A percentile compares a stretch with the other conserved stretches of the same genome.
phyloP scores from a whole-genome alignment of 1,140 invertebrate species.

The Macrotrachela quadricornifera region DNA sequence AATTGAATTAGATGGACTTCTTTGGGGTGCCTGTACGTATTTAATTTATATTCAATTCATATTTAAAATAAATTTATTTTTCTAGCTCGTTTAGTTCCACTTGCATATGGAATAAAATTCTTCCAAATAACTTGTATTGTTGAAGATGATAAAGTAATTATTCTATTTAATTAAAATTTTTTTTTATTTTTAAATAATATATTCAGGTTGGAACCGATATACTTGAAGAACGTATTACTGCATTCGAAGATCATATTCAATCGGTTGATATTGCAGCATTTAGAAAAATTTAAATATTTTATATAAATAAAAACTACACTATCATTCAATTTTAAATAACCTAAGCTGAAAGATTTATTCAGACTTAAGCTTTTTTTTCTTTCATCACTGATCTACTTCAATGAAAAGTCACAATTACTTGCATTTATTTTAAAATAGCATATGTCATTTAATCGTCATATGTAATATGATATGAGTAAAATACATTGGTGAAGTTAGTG shows the following conservation, averaged over 20 bases:
- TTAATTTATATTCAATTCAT: neutral
- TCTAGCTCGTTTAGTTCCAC: constrained; percentile 59
- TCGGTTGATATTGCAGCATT: neutral
- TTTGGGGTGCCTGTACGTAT: constrained; percentile 46
- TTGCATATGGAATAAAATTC: constrained; percentile 83
- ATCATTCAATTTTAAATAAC: too few relatives aligned
- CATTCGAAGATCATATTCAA: constrained; percentile 47
- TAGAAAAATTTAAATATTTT: neutral
- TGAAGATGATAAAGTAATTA: constrained; percentile 50
- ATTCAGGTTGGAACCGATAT: constrained; percentile 50
- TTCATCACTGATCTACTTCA: too few relatives aligned
- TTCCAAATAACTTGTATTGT: constrained; percentile 75
- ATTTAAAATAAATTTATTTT: neutral
- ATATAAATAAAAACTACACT: too few relatives aligned
- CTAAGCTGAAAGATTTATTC: too few relatives aligned
- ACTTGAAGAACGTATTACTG: constrained; percentile 59
- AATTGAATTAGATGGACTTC: constrained; percentile 56
- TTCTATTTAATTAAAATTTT: too few relatives aligned
- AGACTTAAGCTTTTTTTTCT: too few relatives aligned
- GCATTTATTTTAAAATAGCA: too few relatives aligned
- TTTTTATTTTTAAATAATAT: too few relatives aligned
- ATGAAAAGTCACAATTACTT: too few relatives aligned
- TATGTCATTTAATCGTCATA: too few relatives aligned
- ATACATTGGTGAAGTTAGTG: too few relatives aligned
- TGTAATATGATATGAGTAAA: too few relatives aligned